Base-by-base conservation (phyloP, 53 echinoderm and acorn worm genomes). In the Arbacia lixula region DNA sequence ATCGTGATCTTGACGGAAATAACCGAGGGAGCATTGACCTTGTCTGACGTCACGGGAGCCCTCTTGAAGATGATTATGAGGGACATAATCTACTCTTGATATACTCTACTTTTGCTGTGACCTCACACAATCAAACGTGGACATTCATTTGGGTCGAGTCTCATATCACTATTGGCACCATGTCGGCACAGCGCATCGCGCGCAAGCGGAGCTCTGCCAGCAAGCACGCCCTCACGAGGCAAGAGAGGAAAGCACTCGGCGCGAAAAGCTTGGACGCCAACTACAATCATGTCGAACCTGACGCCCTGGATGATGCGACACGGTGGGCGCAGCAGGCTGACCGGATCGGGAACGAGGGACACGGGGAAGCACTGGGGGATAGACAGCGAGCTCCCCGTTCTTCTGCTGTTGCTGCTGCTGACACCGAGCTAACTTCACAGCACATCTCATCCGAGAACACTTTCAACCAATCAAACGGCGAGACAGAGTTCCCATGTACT, bases 111-210 rank as follows among this genome's bases (percentile, higher is more conserved):
- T n/a, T n/a, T n/a, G n/a, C n/a, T n/a, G n/a, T n/a, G n/a, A n/a
- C n/a, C n/a, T n/a, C n/a, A n/a, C n/a, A n/a, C n/a, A n/a, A n/a
- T n/a, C n/a, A n/a, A n/a, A n/a, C n/a, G n/a, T n/a, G n/a, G n/a
- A n/a, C n/a, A n/a, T n/a, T n/a, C n/a, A n/a, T n/a, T n/a, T n/a
- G n/a, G n/a, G n/a, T n/a, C n/a, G n/a, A n/a, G n/a, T n/a, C n/a
- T n/a, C n/a, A n/a, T n/a, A n/a, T n/a, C n/a, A n/a, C n/a, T n/a
- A n/a, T n/a, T n/a, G n/a, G n/a, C n/a, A n/a, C n/a, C n/a, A 66
- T 66, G 66, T 66, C 66, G 20, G 66, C 66, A 2, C 38, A 36
- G 12, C 66, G 66, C 10, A 66, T 66, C 20, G 66, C 66, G 9
- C 36, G 66, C 36, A 66, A 38, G 8, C 19, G 21, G 3, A 66